A percentile compares a stretch with the other conserved stretches of the same genome.
Evolutionary conservation across 2,113 vertebrate genomes (phyloP).

Genomic region (Porphyrio hochstetteri): DNA sequence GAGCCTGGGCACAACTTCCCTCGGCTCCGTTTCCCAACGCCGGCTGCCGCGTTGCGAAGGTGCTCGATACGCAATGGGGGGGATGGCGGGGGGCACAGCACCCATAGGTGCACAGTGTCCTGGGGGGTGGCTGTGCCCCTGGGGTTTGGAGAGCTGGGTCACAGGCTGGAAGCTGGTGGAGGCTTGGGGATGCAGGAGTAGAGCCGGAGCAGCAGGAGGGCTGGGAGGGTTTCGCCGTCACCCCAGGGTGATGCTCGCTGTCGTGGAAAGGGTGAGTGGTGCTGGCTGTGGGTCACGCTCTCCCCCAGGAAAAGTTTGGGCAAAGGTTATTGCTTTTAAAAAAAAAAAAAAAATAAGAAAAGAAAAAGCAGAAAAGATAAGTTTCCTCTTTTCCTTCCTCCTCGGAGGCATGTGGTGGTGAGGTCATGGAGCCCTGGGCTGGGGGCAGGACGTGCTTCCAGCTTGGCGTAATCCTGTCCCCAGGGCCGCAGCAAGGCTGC

Average conservation of each 20-base stretch:
- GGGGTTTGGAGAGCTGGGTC: neutral
- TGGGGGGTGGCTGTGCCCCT: neutral
- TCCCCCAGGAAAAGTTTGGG: neutral
- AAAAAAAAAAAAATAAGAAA: neutral
- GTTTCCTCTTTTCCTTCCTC: slow-evolving; percentile 51
- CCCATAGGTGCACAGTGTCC: neutral
- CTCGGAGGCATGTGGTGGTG: slow-evolving; percentile 18
- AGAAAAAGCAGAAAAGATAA: neutral
- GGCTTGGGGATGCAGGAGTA: fast-evolving
- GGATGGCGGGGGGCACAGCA: fast-evolving
- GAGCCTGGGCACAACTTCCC: slow-evolving; percentile 11
- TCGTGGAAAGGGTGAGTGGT: neutral
- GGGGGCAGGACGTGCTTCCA: neutral
- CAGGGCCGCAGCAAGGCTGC: neutral
- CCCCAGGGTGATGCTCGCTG: neutral
- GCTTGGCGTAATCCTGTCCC: neutral
- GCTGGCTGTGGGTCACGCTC: neutral
- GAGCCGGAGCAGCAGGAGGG: neutral
- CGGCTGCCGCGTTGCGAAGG: neutral
- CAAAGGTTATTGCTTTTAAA: neutral
- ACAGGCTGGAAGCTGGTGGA: too few species aligned
- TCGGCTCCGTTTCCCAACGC: fast-evolving
- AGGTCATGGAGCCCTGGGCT: slow-evolving; percentile 37
- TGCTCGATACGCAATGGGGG: fast-evolving
- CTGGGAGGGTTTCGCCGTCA: neutral